Base-by-base conservation (phyloP, 2,113 vertebrate genomes). In the Bufo gargarizans region DNA sequence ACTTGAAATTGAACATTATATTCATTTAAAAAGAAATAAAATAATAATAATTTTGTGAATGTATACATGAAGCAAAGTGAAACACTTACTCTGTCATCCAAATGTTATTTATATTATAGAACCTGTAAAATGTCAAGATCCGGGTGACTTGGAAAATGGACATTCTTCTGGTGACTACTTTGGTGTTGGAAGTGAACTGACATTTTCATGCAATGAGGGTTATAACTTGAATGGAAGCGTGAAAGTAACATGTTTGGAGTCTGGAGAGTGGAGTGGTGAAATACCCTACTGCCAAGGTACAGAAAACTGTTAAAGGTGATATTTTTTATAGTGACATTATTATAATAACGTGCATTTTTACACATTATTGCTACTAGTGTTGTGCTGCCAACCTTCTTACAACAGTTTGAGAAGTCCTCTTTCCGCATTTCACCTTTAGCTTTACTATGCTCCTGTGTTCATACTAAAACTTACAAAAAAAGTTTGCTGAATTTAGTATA, bases 241-340 rank as follows among this genome's bases (percentile, higher is more conserved):
- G 50, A 95, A 91, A 84, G 89, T 97, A 10, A 92, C 43, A 0
- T 99, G 98, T 91, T 90, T 94, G 89, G 96, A 97, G 61, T 95
- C 95, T 0, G 97, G 97, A 90, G 90, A 90, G 84, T 99, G 98
- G 97, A 94, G 92, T 69, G 82, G 93, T 76, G 47, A 47, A 5
- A 5, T 93, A 16, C 97, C 97, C 0, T 92, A 94, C 78, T 99
- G 97, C 93, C 93, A 95, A 98, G 97, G 98, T 99, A 78, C 65
- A 55, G 63, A 87, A 87, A 65, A 87, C 63, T 72, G 17, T 89
- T 82, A 63, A 77, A 12, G 16, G 71, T 79, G 88, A 82, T 49
- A 58, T 79, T 5, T 33, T 72, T 56, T n/a, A 11, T 10, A 20
- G 22, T 82, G 63, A 19, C 33, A 49, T 84, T 47, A 0, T 33